Percentiles rank a stretch among this genome's conserved stretches.
Evolutionary conservation across 30 jellyfish, hydroid and myxozoan genomes (phyloP).

Genomic region (Cassiopea xamachana): DNA sequence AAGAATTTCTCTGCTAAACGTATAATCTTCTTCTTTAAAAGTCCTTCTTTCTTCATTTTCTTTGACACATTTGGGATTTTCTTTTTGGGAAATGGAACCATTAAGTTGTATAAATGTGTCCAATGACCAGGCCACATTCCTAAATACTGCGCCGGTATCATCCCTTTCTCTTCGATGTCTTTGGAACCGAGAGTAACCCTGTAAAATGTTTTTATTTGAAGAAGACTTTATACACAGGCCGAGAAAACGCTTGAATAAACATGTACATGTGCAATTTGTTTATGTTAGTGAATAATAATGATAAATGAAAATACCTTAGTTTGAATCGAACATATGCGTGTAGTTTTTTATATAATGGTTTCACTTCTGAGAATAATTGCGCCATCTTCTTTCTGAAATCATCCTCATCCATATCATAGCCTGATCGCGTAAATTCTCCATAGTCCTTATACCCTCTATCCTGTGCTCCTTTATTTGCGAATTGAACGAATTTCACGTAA

Average conservation of each 20-base stretch:
- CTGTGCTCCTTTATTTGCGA: conserved; percentile 86
- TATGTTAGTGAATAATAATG: background rate
- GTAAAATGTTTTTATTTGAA: background rate
- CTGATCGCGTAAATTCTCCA: conserved; percentile 80
- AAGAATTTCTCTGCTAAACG: conserved; percentile 79
- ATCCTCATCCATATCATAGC: conserved; percentile 80
- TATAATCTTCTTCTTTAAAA: conserved; percentile 50
- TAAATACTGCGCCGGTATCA: conserved; percentile 78
- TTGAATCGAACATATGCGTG: conserved; percentile 86
- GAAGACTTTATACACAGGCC: no score
- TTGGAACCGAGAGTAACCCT: conserved; percentile 66
- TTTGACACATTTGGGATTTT: conserved; percentile 75
- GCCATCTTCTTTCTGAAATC: conserved; percentile 67
- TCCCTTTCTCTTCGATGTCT: conserved; percentile 64
- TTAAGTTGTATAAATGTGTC: conserved; percentile 56
- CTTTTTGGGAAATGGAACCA: conserved; percentile 79
- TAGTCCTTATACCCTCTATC: conserved; percentile 90
- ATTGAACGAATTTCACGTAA: conserved; percentile 67
- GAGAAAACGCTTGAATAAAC: no score
- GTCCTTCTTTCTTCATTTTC: conserved; percentile 61
- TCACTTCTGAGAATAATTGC: conserved; percentile 35
- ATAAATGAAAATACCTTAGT: conserved; percentile 69
- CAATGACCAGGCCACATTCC: conserved; percentile 92
- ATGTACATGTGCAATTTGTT: no score
- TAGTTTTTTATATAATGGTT: conserved; percentile 74